phyloP scores from a whole-genome alignment of 2,888 invertebrate species.

The Drosophila siamana region DNA sequence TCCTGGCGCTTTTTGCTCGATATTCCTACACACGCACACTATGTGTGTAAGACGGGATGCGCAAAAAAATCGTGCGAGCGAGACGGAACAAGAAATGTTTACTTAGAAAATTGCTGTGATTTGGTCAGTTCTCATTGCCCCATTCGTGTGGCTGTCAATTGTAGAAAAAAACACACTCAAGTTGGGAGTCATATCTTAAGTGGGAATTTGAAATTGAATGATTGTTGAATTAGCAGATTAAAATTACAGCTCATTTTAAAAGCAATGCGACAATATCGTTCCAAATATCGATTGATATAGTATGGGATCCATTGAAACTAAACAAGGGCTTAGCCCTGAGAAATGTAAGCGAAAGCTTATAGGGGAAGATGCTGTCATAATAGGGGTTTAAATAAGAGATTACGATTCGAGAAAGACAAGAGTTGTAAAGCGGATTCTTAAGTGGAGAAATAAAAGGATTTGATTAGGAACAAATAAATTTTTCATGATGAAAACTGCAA shows the following conservation, averaged over 20 bases:
- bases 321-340: neutral
- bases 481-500: too few species aligned
- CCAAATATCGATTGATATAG: neutral
- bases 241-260: slow-evolving; percentile 20
- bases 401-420: neutral
- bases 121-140: slow-evolving; percentile 53
- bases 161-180: slow-evolving; percentile 38
- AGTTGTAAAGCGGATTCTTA: too few species aligned
- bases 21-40: slow-evolving; percentile 24
- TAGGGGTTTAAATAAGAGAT: neutral
- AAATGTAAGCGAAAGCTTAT: neutral
- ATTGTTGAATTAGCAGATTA: slow-evolving; percentile 74
- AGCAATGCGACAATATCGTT: too few species aligned
- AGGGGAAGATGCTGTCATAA: neutral
- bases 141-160: slow-evolving; percentile 17
- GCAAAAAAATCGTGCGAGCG: neutral
- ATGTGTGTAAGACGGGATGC: neutral
- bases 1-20: slow-evolving; percentile 53
- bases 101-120: slow-evolving; percentile 77
- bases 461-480: too few species aligned
- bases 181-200: slow-evolving; percentile 55
- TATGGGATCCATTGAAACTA: neutral
- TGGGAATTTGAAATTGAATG: slow-evolving; percentile 64
- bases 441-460: too few species aligned
- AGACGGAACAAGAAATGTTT: slow-evolving; percentile 54